These are phyloP conservation scores for Silurus glanis DNA, from an alignment of 2,113 vertebrate genomes.

Conservation along the genomic window DNA sequence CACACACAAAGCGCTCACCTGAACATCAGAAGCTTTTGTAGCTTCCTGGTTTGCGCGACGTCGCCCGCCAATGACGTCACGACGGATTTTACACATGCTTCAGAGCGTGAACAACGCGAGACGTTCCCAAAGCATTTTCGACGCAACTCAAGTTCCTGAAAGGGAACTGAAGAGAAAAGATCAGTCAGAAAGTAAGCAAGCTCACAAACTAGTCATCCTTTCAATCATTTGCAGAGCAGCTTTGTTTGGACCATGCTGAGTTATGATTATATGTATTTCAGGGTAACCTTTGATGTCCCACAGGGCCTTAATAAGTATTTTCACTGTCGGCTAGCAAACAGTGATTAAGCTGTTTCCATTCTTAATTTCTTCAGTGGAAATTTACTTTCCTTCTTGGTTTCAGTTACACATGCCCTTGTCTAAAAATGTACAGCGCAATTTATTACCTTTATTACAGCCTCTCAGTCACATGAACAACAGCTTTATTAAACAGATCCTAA, in stretches of 20 bases:
- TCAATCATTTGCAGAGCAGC: background rate
- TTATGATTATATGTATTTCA: background rate
- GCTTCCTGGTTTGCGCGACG: too few relatives aligned
- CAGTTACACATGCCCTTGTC: background rate
- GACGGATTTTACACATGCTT: too few relatives aligned
- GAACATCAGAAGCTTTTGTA: too few relatives aligned
- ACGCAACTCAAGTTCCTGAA: too few relatives aligned
- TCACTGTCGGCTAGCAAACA: background rate
- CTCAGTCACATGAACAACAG: background rate
- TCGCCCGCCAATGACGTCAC: too few relatives aligned
- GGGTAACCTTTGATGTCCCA: background rate
- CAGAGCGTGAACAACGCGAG: too few relatives aligned
- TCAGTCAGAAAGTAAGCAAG: background rate
- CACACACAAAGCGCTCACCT: too few relatives aligned
- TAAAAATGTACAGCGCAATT: background rate
- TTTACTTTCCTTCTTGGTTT: background rate
- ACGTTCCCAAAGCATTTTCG: too few relatives aligned
- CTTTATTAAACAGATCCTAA: background rate
- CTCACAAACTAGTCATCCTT: background rate
- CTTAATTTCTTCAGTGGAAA: background rate
- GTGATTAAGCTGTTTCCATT: slow-evolving; percentile 1
- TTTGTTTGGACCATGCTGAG: background rate
- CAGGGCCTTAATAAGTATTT: slow-evolving; percentile 4
- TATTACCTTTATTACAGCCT: background rate
- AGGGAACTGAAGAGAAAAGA: background rate